Base-by-base conservation (phyloP, 2,888 invertebrate genomes). In the Clanis bilineata region DNA sequence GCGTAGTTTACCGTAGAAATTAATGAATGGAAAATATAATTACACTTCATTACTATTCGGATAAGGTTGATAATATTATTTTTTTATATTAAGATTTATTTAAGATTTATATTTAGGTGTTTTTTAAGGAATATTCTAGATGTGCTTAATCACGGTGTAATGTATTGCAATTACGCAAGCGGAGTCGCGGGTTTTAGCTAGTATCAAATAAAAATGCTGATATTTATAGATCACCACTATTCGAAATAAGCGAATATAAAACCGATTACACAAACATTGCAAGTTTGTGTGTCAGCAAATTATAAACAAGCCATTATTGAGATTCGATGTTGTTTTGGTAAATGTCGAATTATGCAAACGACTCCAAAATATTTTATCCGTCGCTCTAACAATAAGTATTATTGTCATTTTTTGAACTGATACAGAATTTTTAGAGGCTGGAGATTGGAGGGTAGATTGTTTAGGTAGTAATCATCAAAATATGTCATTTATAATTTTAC, bases 371-470 rank as follows among this genome's bases (percentile, higher is more conserved):
- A 15, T 18, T 18, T 18, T 51, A 10, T 28, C 28, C 47, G 0
- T 32, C 18, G 1, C n/a, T n/a, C n/a, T 45, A 45, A 45, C 10
- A 32, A 32, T 47, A 47, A 15, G 18, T 73, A 81, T 84, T 86
- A 86, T 86, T 86, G 86, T 73, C 73, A 47, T 71, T 62, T n/a
- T 51, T 51, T 51, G 51, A 32, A 51, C 51, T 51, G 28, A 32
- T 18, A 18, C 28, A 15, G 28, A 47, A 23, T 51, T 28, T 28
- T 6, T 18, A 45, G 45, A 4, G 32, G 32, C 32, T 4, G 18
- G 15, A 9, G 10, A 32, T 18, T 18, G 10, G 18, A 25, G 18
- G 47, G 28, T 51, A 51, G 28, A 15, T 9, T 15, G 1, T 32
- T 10, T 10, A 28, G 18, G 41, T 41, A 18, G 18, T 4, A 51